Base-by-base conservation (phyloP, 2,113 vertebrate genomes). In the Noctilio leporinus region DNA sequence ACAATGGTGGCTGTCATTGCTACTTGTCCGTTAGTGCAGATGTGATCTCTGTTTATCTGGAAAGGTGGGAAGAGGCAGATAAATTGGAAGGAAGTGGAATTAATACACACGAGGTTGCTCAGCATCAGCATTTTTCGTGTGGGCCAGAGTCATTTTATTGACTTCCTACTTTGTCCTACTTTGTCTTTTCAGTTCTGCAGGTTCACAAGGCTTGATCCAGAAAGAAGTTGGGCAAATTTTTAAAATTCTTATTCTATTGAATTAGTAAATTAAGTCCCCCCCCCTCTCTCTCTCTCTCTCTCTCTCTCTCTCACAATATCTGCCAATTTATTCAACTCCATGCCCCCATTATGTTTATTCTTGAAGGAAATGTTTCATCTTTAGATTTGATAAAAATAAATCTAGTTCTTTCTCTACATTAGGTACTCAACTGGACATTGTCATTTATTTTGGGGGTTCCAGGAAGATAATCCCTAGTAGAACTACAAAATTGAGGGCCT, bases 321-420 rank as follows among this genome's bases (percentile, higher is more conserved):
- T 81, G 30, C 24, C 59, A 86, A 82, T 91, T 83, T 91, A 65
- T 91, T 89, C 59, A 90, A 81, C 28, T 78, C 17, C 28, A 57
- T 86, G 14, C 87, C 72, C 20, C 24, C 59, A 89, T 93, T 51
- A 92, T 73, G 33, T 88, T 80, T 20, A 77, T 87, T 85, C 53
- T 83, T 88, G 47, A 90, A 96, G 64, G 30, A 89, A 84, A 75
- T 69, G 9, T 89, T 59, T 94, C 49, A 47, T 55, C 83, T 92
- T 96, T 94, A 82, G 76, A 62, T 88, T 62, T 72, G 35, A 86
- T 73, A 51, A 88, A 81, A 89, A 90, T 95, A 95, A 92, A 80
- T 69, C 33, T 87, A 57, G 10, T 62, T 91, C 8, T 76, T 84
- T 77, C 22, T 90, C 49, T 92, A 10, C 85, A 57, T 76, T 81